phyloP scores from a whole-genome alignment of 2,888 invertebrate genomes.

The Abrostola tripartita region DNA sequence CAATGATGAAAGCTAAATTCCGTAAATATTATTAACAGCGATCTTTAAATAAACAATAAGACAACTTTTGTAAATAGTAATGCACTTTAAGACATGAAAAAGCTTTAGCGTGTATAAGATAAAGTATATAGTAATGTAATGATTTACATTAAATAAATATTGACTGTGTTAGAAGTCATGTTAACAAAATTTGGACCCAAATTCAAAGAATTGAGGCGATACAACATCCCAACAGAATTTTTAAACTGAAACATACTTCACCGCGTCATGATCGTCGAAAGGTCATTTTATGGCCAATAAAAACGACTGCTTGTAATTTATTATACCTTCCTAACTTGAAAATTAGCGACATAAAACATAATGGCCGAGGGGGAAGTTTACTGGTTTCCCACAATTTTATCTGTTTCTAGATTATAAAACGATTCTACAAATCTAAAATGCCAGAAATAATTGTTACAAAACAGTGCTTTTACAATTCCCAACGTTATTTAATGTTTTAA shows the following conservation, averaged over 20 bases:
- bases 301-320: slow-evolving; percentile 36
- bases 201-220: background rate
- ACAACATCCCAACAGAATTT: slow-evolving; percentile 5
- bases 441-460: background rate
- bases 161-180: background rate
- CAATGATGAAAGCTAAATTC: no score
- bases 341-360: slow-evolving; percentile 36
- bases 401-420: background rate
- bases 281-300: slow-evolving; percentile 46
- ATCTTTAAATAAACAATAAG: no score
- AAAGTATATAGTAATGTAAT: background rate
- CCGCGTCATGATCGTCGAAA: slow-evolving; percentile 23
- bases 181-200: background rate
- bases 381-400: slow-evolving; percentile 5
- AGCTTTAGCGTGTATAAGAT: no score
- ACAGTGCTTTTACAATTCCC: background rate
- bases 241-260: slow-evolving; percentile 24
- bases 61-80: no score
- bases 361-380: slow-evolving; percentile 21
- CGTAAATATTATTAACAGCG: no score
- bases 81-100: no score
- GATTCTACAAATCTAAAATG: background rate
- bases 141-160: no score
- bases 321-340: slow-evolving; percentile 33
- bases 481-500: slow-evolving; percentile 13